phyloP scores from a whole-genome alignment of 2,113 vertebrate species.

The Chrysochloris asiatica region DNA sequence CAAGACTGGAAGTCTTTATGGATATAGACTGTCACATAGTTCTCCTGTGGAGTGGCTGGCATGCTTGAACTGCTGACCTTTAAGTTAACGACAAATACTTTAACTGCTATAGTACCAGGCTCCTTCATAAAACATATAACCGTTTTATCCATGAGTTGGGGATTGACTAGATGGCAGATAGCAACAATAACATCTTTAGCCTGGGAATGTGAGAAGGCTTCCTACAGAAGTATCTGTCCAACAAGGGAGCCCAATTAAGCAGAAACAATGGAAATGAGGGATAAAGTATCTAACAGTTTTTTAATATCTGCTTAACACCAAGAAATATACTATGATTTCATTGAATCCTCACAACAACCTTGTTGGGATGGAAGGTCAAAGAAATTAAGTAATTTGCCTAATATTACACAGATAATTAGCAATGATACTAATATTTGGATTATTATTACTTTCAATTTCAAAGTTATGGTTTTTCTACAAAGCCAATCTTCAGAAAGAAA shows the following conservation, averaged over 20 bases:
- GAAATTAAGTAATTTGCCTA: conserved; percentile 14
- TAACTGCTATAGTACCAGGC: too few species aligned
- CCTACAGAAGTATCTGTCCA: background rate
- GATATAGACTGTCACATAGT: too few species aligned
- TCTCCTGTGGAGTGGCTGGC: too few species aligned
- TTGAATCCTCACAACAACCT: background rate
- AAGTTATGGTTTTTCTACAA: background rate
- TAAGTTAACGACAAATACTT: too few species aligned
- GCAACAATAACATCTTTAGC: too few species aligned
- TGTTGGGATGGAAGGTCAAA: background rate
- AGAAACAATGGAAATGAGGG: background rate
- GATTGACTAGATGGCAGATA: too few species aligned
- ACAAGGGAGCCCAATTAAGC: background rate
- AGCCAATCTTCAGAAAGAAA: background rate
- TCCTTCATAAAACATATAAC: too few species aligned
- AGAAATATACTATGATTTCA: background rate
- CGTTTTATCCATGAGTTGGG: too few species aligned
- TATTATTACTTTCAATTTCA: background rate
- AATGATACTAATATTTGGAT: background rate
- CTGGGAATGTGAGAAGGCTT: background rate
- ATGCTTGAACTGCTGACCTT: too few species aligned
- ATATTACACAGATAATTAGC: background rate
- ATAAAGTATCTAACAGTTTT: background rate
- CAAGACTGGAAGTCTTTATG: too few species aligned
- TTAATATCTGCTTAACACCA: background rate